Percentiles rank a stretch among this genome's conserved stretches.
These are phyloP conservation scores for Aspidiotus rigidus DNA, from an alignment of 2,888 invertebrate genomes.

Conservation along the genomic window DNA sequence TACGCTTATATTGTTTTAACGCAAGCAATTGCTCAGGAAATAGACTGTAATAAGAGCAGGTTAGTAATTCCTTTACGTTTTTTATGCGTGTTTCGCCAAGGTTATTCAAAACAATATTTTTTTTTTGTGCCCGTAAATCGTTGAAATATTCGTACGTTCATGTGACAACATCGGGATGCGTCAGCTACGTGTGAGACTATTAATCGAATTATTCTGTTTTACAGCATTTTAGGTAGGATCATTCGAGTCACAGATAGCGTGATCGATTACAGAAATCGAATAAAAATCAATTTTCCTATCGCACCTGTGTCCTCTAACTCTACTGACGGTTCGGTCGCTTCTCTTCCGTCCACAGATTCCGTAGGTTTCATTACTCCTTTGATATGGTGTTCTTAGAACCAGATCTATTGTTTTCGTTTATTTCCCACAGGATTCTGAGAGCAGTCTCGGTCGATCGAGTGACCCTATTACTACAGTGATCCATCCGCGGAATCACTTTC, in stretches of 20 bases:
- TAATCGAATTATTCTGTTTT: constrained; percentile 35
- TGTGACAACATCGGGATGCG: too few relatives aligned
- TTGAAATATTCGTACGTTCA: constrained; percentile 12
- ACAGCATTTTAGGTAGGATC: constrained; percentile 76
- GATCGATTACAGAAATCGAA: constrained; percentile 59
- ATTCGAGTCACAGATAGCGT: constrained; percentile 91
- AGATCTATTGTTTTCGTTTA: neutral
- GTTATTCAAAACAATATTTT: neutral
- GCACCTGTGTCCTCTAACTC: constrained; percentile 36
- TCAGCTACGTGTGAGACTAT: too few relatives aligned
- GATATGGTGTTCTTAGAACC: neutral
- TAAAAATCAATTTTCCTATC: constrained; percentile 49
- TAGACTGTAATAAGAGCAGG: constrained; percentile 45
- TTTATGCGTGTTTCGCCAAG: neutral
- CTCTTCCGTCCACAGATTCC: constrained; percentile 31
- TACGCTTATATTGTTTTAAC: constrained; percentile 82
- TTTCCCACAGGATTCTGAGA: constrained; percentile 38
- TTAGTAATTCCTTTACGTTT: constrained; percentile 36
- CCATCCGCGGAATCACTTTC: constrained; percentile 19
- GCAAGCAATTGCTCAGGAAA: constrained; percentile 57
- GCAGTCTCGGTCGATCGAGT: constrained; percentile 37
- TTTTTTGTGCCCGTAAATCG: constrained; percentile 1
- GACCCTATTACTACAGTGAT: constrained; percentile 28
- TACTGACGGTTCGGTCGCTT: constrained; percentile 34
- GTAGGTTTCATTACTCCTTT: constrained; percentile 9